Conservation (phyloP, 2,797 vertebrate genomes). For the Dermochelys coriacea region DNA sequence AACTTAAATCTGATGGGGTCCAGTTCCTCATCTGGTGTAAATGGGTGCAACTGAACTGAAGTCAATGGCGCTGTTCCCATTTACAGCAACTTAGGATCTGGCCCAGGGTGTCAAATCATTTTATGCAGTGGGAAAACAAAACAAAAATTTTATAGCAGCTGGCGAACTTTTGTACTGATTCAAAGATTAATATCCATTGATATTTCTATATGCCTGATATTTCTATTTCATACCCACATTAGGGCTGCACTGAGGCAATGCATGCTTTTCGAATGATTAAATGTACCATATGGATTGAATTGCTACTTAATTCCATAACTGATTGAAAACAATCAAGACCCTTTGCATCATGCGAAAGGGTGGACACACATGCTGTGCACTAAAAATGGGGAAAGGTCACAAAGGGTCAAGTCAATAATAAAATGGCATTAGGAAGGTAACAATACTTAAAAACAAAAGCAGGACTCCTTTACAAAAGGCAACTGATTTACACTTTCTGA, state of each 20-base stretch:
- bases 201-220: conserved; percentile 65
- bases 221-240: conserved; percentile 32
- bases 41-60: conserved; percentile 45
- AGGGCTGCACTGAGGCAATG: conserved; percentile 13
- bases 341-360: not conserved
- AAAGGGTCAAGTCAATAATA: not conserved
- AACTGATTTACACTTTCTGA: not conserved
- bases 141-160: not conserved
- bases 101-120: not conserved
- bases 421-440: conserved; percentile 4
- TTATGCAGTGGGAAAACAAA: conserved; percentile 24
- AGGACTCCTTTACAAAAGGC: not conserved
- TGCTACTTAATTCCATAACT: conserved; percentile 11
- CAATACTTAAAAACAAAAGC: not conserved
- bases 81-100: conserved; percentile 26
- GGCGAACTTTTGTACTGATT: conserved; percentile 32
- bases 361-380: not conserved
- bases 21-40: conserved; percentile 25
- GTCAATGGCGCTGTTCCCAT: not conserved
- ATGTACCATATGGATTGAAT: not conserved
- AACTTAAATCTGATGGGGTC: conserved; percentile 18
- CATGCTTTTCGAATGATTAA: conserved; percentile 18
- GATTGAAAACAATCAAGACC: conserved; percentile 4
- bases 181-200: conserved; percentile 59
- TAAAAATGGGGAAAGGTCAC: not conserved